Evolutionary conservation across 2,888 invertebrate genomes (phyloP).

Genomic region (Xestoiulus laeticollis): DNA sequence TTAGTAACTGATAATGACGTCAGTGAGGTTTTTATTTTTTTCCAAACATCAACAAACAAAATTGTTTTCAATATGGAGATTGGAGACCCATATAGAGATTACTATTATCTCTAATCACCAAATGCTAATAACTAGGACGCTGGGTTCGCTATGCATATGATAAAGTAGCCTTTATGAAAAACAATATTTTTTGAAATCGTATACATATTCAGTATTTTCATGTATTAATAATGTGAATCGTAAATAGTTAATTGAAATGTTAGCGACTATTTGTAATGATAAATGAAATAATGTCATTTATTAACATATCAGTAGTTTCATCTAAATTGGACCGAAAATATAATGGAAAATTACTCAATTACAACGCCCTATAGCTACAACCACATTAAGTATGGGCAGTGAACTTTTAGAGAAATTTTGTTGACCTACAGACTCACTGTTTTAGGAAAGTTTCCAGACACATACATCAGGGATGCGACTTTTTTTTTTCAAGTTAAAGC

Average conservation of each 20-base stretch:
- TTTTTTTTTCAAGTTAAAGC: neutral
- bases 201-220: neutral
- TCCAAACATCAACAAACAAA: no score
- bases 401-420: neutral
- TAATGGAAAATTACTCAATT: neutral
- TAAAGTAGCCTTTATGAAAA: no score
- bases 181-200: no score
- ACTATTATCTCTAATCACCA: no score
- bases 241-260: no score
- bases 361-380: neutral
- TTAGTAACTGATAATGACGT: no score
- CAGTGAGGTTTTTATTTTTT: no score
- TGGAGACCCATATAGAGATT: no score
- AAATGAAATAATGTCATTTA: neutral
- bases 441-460: conserved; percentile 20
- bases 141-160: no score
- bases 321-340: neutral
- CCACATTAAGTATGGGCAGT: neutral
- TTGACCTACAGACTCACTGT: neutral
- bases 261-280: neutral
- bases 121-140: no score
- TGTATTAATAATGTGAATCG: neutral
- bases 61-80: no score
- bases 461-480: neutral
- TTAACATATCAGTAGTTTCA: neutral